phyloP scores from a whole-genome alignment of 2,797 vertebrate genomes.

The Odontamblyopus lacepedii region DNA sequence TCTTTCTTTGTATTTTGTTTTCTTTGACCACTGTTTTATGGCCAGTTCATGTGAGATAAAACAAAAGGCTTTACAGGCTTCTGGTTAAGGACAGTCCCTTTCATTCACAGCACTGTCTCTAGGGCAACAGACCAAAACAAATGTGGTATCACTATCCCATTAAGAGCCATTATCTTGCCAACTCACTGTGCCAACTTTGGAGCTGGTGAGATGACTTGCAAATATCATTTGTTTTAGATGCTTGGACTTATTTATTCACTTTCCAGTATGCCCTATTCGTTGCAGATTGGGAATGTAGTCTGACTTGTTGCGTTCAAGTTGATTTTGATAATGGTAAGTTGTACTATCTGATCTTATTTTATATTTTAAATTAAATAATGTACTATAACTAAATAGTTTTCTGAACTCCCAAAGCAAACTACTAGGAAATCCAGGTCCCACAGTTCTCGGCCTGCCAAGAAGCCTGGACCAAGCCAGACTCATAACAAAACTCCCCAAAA shows the following conservation, averaged over 20 bases:
- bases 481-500: constrained; percentile 52
- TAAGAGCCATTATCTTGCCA: constrained; percentile 27
- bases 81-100: constrained; percentile 16
- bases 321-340: constrained; percentile 51
- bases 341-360: neutral
- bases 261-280: neutral
- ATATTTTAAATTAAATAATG: neutral
- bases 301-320: constrained; percentile 1
- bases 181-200: constrained; percentile 39
- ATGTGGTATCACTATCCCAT: constrained; percentile 33
- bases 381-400: neutral
- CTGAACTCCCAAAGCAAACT: constrained; percentile 50
- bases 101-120: constrained; percentile 43
- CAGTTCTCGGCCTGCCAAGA: constrained; percentile 64
- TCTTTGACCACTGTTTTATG: neutral
- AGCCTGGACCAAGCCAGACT: constrained; percentile 38
- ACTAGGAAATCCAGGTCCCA: constrained; percentile 68
- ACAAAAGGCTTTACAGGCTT: constrained; percentile 19
- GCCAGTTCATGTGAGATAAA: neutral
- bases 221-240: neutral
- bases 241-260: neutral
- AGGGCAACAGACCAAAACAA: constrained; percentile 63
- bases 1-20: neutral
- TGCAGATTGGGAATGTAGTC: constrained; percentile 6
- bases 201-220: constrained; percentile 51